A percentile compares a stretch with the other conserved stretches of the same genome.
Conservation (phyloP, 2,113 vertebrate species). For the Aleadryas rufinucha region DNA sequence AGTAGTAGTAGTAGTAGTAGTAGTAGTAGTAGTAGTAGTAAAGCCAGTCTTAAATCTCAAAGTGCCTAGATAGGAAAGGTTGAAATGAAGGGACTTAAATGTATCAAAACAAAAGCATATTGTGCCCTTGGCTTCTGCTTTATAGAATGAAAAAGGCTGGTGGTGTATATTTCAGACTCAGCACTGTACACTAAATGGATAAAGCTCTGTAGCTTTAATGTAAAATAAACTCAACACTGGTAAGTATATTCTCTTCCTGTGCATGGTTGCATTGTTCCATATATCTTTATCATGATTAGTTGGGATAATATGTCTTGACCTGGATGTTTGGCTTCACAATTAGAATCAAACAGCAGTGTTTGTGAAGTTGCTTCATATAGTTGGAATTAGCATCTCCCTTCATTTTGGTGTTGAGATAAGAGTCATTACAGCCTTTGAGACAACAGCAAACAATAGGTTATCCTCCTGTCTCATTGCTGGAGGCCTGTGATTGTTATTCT, state of each 20-base stretch:
- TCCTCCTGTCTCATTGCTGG: conserved; percentile 64
- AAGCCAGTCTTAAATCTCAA: neutral
- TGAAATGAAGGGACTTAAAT: neutral
- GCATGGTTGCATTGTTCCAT: neutral
- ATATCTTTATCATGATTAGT: conserved; percentile 55
- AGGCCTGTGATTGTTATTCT: conserved; percentile 37
- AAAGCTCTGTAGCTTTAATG: neutral
- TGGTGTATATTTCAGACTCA: neutral
- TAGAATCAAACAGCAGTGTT: conserved; percentile 43
- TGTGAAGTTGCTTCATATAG: conserved; percentile 40
- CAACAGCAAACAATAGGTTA: conserved; percentile 50
- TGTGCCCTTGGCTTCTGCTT: neutral
- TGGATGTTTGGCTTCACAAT: conserved; percentile 47
- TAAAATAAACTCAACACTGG: conserved; percentile 37
- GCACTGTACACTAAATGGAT: neutral
- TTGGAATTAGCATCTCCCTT: conserved; percentile 47
- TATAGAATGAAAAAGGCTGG: neutral
- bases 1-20: too few relatives aligned
- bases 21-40: neutral
- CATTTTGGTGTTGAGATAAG: conserved; percentile 50
- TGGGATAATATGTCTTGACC: conserved; percentile 35
- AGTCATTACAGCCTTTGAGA: conserved; percentile 51
- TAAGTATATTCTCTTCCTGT: conserved; percentile 29
- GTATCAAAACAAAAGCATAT: neutral
- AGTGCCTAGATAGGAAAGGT: neutral